These are phyloP conservation scores for Drosophila nebulosa DNA, from an alignment of 1,140 invertebrate species.

Conservation along the genomic window DNA sequence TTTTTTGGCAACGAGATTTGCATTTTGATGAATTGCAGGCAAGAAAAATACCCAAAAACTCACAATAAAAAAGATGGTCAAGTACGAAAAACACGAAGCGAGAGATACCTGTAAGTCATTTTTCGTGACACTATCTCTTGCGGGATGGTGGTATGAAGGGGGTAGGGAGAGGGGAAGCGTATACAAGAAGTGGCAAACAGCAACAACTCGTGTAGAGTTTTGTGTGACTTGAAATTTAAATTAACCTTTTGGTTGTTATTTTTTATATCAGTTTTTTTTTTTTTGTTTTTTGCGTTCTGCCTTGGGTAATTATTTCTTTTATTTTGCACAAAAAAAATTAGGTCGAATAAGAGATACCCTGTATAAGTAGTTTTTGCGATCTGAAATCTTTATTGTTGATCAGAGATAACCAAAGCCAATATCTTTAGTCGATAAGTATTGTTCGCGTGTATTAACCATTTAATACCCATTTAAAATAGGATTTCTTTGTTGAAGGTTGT, in stretches of 20 bases:
- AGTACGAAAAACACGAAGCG: conserved; percentile 14
- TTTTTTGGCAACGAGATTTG: conserved; percentile 65
- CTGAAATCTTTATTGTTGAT: too few relatives aligned
- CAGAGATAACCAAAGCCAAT: too few relatives aligned
- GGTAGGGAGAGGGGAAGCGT: conserved; percentile 7
- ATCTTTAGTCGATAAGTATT: too few relatives aligned
- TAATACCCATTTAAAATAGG: too few relatives aligned
- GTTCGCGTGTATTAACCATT: too few relatives aligned
- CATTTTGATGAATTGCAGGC: conserved; percentile 78
- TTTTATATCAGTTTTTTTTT: not conserved
- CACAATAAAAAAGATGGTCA: conserved; percentile 24
- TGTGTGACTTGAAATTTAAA: conserved; percentile 80
- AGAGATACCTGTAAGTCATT: conserved; percentile 73
- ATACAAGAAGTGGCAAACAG: conserved; percentile 8
- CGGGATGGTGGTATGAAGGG: not conserved
- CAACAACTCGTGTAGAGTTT: conserved; percentile 38
- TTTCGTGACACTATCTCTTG: conserved; percentile 63
- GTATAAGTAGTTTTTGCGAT: not conserved
- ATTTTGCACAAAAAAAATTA: conserved; percentile 31
- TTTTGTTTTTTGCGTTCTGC: not conserved
- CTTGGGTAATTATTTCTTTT: conserved; percentile 6
- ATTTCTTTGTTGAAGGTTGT: too few relatives aligned
- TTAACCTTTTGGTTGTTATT: conserved; percentile 20
- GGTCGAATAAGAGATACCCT: conserved; percentile 1
- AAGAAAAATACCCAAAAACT: conserved; percentile 17